phyloP scores from a whole-genome alignment of 2,113 vertebrate genomes.

The Meleagris gallopavo region DNA sequence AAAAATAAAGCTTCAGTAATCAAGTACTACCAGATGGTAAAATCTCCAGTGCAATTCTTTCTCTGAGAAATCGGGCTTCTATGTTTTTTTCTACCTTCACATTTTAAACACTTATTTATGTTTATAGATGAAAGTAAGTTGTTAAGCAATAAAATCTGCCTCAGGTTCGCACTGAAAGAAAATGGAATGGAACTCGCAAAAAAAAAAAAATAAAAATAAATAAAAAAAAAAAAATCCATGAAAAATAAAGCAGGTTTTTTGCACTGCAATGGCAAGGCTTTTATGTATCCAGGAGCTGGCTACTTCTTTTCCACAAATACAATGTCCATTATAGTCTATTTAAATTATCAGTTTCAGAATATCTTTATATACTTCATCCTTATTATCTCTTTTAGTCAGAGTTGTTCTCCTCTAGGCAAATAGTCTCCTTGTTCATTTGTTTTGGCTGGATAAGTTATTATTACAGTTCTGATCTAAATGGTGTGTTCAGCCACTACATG shows the following conservation, averaged over 20 bases:
- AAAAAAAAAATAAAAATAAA: neutral
- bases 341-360: neutral
- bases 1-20: slow-evolving; percentile 73
- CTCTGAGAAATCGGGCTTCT: slow-evolving; percentile 39
- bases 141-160: slow-evolving; percentile 15
- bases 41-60: slow-evolving; percentile 51
- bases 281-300: neutral
- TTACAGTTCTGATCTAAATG: neutral
- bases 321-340: neutral
- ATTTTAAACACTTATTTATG: slow-evolving; percentile 6
- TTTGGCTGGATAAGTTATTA: neutral
- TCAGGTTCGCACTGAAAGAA: slow-evolving; percentile 3
- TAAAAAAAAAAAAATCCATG: neutral
- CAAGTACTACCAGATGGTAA: slow-evolving; percentile 52
- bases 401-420: neutral
- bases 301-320: neutral
- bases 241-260: neutral
- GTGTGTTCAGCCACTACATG: neutral
- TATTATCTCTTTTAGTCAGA: neutral
- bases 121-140: slow-evolving; percentile 8
- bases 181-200: neutral
- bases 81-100: slow-evolving; percentile 24
- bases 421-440: neutral
- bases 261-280: neutral
- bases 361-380: neutral